phyloP scores from a whole-genome alignment of 2,113 vertebrate species.

The Bujurquina vittata region DNA sequence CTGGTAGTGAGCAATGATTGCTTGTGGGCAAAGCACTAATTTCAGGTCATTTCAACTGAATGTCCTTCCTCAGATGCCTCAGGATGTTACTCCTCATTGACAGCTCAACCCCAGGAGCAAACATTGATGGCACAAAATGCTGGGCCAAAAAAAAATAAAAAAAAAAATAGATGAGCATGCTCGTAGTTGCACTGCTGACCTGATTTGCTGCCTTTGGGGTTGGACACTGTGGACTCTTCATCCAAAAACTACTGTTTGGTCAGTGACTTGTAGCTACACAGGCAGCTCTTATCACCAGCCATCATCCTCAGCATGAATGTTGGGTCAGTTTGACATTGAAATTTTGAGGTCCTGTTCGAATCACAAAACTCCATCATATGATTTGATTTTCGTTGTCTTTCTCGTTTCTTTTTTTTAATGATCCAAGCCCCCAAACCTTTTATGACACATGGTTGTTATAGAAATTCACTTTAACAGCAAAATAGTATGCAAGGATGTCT shows the following conservation, averaged over 20 bases:
- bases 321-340: not conserved
- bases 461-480: not conserved
- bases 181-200: not conserved
- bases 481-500: not conserved
- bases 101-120: not conserved
- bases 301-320: not conserved
- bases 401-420: too few relatives aligned
- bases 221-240: not conserved
- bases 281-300: not conserved
- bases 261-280: fast-evolving
- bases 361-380: too few relatives aligned
- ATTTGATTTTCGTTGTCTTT: too few relatives aligned
- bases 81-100: not conserved
- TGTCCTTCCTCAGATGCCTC: not conserved
- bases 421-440: not conserved
- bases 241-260: not conserved
- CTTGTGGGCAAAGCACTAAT: not conserved
- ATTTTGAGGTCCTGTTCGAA: not conserved
- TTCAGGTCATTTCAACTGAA: not conserved
- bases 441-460: not conserved
- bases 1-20: not conserved
- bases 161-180: not conserved
- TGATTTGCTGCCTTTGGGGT: not conserved
- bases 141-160: not conserved
- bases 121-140: not conserved